These are phyloP conservation scores for Euwallacea similis DNA, from an alignment of 1,140 invertebrate species.

Conservation along the genomic window DNA sequence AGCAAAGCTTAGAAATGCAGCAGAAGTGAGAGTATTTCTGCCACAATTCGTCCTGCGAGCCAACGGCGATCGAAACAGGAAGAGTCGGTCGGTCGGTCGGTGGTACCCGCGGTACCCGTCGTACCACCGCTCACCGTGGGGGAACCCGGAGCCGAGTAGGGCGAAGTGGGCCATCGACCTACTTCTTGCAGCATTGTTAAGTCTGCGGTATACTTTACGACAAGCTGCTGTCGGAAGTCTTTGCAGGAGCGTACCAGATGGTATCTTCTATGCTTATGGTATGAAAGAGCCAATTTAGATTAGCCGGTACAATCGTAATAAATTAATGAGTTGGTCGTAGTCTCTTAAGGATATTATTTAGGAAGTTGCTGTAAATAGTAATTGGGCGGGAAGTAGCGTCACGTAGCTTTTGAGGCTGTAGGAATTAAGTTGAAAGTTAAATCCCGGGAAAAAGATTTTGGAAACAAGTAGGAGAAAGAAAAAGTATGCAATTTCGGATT, in stretches of 20 bases:
- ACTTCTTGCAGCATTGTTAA: constrained; percentile 38
- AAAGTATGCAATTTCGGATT: no score
- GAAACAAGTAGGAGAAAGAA: no score
- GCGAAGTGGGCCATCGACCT: constrained; percentile 46
- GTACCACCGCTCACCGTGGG: constrained; percentile 9
- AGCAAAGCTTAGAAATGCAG: constrained; percentile 3
- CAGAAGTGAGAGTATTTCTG: constrained; percentile 36
- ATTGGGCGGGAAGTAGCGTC: no score
- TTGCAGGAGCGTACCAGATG: constrained; percentile 6
- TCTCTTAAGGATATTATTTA: no score
- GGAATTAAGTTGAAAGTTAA: no score
- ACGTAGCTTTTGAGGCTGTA: no score
- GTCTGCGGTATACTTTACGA: constrained; percentile 24
- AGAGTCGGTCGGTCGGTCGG: constrained; percentile 20
- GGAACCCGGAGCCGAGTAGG: constrained; percentile 36
- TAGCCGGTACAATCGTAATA: no score
- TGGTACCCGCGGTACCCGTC: neutral
- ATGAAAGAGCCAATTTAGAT: no score
- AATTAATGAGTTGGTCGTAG: no score
- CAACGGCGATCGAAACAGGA: constrained; percentile 25
- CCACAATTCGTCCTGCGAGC: constrained; percentile 17
- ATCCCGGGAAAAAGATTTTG: no score
- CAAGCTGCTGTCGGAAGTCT: constrained; percentile 13
- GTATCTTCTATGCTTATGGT: neutral
- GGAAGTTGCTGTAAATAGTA: no score